phyloP scores from a whole-genome alignment of 2,797 vertebrate genomes.

The Spea hammondii region DNA sequence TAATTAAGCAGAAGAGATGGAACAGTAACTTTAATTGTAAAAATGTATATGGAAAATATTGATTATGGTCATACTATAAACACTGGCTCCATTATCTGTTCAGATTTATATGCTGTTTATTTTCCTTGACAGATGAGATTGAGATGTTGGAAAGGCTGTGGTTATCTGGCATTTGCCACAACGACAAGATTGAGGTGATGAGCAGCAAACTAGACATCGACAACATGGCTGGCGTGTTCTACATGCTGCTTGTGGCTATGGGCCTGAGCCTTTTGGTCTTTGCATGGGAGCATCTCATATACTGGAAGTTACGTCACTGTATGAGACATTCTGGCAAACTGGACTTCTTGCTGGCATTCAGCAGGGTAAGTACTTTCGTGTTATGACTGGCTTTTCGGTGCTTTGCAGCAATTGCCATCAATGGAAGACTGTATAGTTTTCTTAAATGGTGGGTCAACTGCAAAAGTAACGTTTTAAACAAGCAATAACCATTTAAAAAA shows the following conservation, averaged over 20 bases:
- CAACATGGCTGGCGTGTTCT: conserved; percentile 82
- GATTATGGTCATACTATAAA: no score
- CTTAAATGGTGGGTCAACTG: no score
- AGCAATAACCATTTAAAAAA: no score
- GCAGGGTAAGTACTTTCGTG: conserved; percentile 71
- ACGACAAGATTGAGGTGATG: conserved; percentile 89
- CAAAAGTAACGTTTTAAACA: no score
- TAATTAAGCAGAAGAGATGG: no score
- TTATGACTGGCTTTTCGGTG: no score
- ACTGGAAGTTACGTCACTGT: conserved; percentile 87
- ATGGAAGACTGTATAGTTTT: no score
- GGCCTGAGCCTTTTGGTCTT: conserved; percentile 76
- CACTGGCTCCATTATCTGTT: no score
- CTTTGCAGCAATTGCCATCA: no score
- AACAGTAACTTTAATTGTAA: no score
- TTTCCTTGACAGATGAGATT: conserved; percentile 75
- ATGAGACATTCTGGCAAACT: conserved; percentile 82
- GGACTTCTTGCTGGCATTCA: conserved; percentile 88
- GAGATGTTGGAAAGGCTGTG: conserved; percentile 87
- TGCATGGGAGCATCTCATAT: conserved; percentile 86
- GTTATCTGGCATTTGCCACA: conserved; percentile 87
- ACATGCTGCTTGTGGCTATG: conserved; percentile 80
- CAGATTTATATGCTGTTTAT: not conserved
- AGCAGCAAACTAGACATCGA: conserved; percentile 84
- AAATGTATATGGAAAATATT: no score